These are phyloP conservation scores for Pyxicephalus adspersus DNA, from an alignment of 2,113 vertebrate genomes.

Conservation along the genomic window DNA sequence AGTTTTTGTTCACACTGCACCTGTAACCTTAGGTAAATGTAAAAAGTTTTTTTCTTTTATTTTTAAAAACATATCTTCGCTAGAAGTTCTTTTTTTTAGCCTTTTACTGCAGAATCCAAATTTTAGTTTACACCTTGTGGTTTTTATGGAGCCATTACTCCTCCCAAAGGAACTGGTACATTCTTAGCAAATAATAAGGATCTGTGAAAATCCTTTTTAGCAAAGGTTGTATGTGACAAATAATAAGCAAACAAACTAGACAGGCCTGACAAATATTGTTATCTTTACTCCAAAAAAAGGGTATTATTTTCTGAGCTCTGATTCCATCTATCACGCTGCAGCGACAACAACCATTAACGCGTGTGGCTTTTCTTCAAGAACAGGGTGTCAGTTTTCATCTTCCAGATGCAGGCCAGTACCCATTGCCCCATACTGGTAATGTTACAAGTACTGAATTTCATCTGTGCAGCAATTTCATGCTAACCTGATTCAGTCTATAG, in stretches of 20 bases:
- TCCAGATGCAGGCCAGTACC: slow-evolving; percentile 1
- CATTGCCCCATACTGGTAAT: slow-evolving; percentile 13
- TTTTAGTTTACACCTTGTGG: too few species aligned
- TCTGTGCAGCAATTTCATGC: slow-evolving; percentile 53
- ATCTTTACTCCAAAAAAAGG: neutral
- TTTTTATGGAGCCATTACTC: neutral
- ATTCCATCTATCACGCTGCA: slow-evolving; percentile 1
- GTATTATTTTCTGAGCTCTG: neutral
- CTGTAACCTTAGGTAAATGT: too few species aligned
- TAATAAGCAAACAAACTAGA: slow-evolving; percentile 1
- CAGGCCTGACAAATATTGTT: slow-evolving; percentile 5
- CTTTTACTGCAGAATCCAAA: too few species aligned
- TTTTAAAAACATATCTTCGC: too few species aligned
- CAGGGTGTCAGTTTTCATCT: slow-evolving; percentile 26
- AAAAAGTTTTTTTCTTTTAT: too few species aligned
- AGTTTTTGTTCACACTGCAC: too few species aligned
- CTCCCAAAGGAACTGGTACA: neutral
- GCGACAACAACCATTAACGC: slow-evolving; percentile 27
- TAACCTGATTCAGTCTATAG: slow-evolving; percentile 45
- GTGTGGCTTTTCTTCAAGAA: slow-evolving; percentile 25
- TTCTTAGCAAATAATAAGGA: slow-evolving; percentile 2
- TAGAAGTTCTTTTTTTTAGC: too few species aligned
- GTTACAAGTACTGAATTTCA: slow-evolving; percentile 42
- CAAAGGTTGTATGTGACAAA: neutral
- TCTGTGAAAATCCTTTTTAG: neutral